phyloP scores from a whole-genome alignment of 2,797 vertebrate species.

The Cercopithecus petaurista region DNA sequence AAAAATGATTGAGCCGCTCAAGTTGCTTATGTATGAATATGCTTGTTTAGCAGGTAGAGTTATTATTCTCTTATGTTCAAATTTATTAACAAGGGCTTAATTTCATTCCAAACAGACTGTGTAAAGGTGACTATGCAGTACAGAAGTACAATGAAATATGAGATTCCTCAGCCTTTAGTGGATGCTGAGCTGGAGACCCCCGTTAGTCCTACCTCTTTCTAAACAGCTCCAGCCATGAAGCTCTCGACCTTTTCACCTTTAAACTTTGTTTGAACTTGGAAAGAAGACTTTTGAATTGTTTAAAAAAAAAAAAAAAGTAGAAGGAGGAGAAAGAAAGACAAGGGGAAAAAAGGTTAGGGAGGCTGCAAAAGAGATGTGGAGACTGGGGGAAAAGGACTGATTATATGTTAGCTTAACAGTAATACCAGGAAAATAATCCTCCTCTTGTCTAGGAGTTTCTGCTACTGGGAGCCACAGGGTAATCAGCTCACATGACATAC shows the following conservation, averaged over 20 bases:
- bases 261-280: conserved; percentile 93
- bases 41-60: conserved; percentile 79
- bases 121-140: conserved; percentile 77
- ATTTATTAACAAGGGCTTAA: conserved; percentile 86
- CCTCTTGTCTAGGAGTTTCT: conserved; percentile 87
- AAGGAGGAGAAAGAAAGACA: neutral
- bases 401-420: conserved; percentile 88
- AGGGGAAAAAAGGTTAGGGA: neutral
- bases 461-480: conserved; percentile 87
- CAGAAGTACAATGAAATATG: conserved; percentile 84
- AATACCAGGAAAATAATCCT: conserved; percentile 89
- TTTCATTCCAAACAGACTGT: conserved; percentile 84
- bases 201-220: conserved; percentile 87
- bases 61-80: conserved; percentile 83
- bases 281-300: conserved; percentile 88
- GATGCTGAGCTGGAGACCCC: conserved; percentile 84
- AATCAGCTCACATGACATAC: conserved; percentile 93
- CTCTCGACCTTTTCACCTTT: conserved; percentile 93
- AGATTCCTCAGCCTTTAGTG: conserved; percentile 81
- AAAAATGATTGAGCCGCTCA: conserved; percentile 80
- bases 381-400: conserved; percentile 80
- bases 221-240: conserved; percentile 89
- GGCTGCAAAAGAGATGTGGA: conserved; percentile 63
- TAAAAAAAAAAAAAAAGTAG: neutral
- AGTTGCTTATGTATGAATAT: conserved; percentile 76